These are phyloP conservation scores for Aegotheles bennettii DNA, from an alignment of 2,113 vertebrate species.

Conservation along the genomic window DNA sequence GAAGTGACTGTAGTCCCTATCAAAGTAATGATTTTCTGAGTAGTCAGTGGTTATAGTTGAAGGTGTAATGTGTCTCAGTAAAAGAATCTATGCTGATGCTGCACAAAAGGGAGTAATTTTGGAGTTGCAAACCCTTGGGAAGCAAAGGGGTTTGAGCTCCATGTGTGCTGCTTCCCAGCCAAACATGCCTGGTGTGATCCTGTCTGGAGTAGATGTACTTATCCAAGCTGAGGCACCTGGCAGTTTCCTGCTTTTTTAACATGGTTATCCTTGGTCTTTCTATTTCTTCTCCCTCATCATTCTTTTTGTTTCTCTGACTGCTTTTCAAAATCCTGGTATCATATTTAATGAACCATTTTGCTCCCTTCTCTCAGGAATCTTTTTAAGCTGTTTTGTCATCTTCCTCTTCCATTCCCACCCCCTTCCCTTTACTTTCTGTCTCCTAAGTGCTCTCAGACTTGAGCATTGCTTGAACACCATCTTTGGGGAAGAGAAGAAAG, in stretches of 20 bases:
- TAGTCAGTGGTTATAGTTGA: accelerated
- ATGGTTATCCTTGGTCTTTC: background rate
- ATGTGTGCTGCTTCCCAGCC: accelerated
- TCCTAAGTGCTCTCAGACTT: background rate
- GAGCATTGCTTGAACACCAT: background rate
- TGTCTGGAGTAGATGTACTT: background rate
- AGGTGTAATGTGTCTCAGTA: background rate
- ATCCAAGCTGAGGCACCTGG: background rate
- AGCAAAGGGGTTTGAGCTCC: background rate
- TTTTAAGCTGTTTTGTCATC: background rate
- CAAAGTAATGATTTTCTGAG: background rate
- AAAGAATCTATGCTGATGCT: accelerated
- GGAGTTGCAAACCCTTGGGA: background rate
- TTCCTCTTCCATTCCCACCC: background rate
- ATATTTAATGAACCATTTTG: background rate
- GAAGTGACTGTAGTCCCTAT: background rate
- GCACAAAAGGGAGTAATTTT: background rate
- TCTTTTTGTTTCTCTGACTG: background rate
- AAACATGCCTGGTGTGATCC: background rate
- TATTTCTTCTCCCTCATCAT: background rate
- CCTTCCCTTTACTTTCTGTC: background rate
- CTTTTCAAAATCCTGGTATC: background rate
- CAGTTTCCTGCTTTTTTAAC: background rate
- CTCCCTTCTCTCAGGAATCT: background rate
- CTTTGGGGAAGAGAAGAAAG: background rate